Conservation (phyloP, 2,113 vertebrate genomes). For the Tautogolabrus adspersus region DNA sequence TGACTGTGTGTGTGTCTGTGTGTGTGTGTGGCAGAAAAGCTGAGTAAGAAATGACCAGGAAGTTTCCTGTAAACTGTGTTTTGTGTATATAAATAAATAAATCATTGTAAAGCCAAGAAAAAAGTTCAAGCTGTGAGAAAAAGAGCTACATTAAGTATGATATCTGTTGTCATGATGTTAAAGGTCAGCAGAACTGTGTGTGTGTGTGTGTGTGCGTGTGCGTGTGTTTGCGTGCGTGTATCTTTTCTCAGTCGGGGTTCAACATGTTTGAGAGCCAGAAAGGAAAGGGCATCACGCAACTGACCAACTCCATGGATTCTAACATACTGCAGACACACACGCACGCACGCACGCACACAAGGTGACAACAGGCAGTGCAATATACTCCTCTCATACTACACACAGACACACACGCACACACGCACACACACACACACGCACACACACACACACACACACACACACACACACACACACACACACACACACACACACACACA, state of each 20-base stretch:
- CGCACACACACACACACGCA: slow-evolving; percentile 1
- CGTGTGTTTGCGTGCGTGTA: neutral
- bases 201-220: slow-evolving; percentile 1
- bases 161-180: slow-evolving; percentile 29
- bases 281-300: slow-evolving; percentile 49
- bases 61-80: slow-evolving; percentile 11
- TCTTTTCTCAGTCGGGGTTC: slow-evolving; percentile 1
- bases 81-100: neutral
- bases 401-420: slow-evolving; percentile 12
- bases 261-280: slow-evolving; percentile 17
- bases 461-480: slow-evolving; percentile 9
- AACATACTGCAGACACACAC: neutral
- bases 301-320: slow-evolving; percentile 50
- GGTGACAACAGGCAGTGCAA: slow-evolving; percentile 56
- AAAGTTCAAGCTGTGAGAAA: neutral
- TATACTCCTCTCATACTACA: slow-evolving; percentile 29
- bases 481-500: slow-evolving; percentile 7
- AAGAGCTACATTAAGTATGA: slow-evolving; percentile 23
- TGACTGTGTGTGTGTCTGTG: slow-evolving; percentile 16
- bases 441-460: no score
- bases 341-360: slow-evolving; percentile 35
- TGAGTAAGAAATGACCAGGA: neutral
- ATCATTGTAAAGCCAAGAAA: neutral
- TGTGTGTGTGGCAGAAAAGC: neutral
- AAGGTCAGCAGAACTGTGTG: slow-evolving; percentile 38